A percentile compares a stretch with the other conserved stretches of the same genome.
These are phyloP conservation scores for Macrostomum lignano DNA, from an alignment of 1,140 invertebrate genomes.

Conservation along the genomic window DNA sequence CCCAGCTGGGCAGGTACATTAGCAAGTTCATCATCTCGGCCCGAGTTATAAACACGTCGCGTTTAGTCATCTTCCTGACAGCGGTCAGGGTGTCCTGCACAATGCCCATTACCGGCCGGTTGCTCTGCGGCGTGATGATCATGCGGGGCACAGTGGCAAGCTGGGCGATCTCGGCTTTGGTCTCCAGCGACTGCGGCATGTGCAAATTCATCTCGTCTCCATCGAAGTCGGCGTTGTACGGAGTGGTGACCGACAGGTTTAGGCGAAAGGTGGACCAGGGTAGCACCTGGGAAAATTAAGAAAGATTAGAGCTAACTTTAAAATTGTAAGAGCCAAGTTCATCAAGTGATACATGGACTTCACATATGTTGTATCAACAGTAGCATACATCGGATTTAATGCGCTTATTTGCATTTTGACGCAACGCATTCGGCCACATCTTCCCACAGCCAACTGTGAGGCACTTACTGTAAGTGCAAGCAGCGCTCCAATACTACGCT, in stretches of 20 bases:
- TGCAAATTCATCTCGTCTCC: constrained; percentile 99
- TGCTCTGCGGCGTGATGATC: constrained; percentile 52
- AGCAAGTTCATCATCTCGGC: constrained; percentile 80
- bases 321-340: too few species aligned
- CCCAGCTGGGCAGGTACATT: constrained; percentile 94
- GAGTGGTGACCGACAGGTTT: constrained; percentile 78
- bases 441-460: too few species aligned
- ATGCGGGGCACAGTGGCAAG: constrained; percentile 83
- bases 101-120: constrained; percentile 76
- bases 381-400: too few species aligned
- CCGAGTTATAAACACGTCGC: constrained; percentile 87
- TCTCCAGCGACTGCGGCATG: constrained; percentile 94
- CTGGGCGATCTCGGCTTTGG: constrained; percentile 84
- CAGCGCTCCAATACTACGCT: too few species aligned
- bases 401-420: too few species aligned
- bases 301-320: too few species aligned
- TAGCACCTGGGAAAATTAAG: too few species aligned
- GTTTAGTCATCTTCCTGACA: constrained; percentile 94
- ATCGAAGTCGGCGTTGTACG: constrained; percentile 98
- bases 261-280: constrained; percentile 94
- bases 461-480: too few species aligned
- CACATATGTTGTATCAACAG: too few species aligned
- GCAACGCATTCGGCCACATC: too few species aligned
- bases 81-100: constrained; percentile 92
- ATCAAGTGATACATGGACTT: too few species aligned